phyloP scores from a whole-genome alignment of 2,113 vertebrate genomes.

The Lichenostomus cassidix region DNA sequence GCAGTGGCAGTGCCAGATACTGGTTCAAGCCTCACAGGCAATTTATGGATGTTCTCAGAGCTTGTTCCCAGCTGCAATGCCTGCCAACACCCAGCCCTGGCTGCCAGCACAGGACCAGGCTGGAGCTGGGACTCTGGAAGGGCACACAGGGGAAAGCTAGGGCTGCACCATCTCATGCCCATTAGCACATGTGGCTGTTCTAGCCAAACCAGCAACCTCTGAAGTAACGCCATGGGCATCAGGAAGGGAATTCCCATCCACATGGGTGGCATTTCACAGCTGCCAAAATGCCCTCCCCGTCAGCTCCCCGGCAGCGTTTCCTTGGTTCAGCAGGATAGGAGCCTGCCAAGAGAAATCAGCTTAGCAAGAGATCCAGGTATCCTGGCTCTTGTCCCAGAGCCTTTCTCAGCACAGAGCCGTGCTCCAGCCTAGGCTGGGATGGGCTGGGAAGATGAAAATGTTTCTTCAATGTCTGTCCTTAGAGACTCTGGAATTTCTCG shows the following conservation, averaged over 20 bases:
- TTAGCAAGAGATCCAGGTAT: slow-evolving; percentile 46
- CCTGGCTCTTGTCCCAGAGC: slow-evolving; percentile 47
- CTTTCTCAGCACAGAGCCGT: neutral
- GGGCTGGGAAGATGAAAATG: neutral
- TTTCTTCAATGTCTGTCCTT: neutral
- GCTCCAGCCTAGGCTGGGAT: neutral
- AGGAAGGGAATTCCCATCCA: slow-evolving; percentile 44
- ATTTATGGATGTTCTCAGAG: neutral
- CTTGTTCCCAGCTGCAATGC: neutral
- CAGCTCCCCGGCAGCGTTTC: neutral
- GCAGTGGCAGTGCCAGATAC: neutral
- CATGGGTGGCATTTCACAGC: slow-evolving; percentile 52
- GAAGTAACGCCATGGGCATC: neutral
- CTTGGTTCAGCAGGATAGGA: slow-evolving; percentile 46
- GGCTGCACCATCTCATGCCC: neutral
- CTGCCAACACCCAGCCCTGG: neutral
- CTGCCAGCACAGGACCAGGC: neutral
- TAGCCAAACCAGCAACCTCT: neutral
- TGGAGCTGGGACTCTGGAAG: neutral
- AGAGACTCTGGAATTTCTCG: neutral
- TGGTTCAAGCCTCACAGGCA: neutral
- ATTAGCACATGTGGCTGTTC: neutral
- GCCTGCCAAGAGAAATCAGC: slow-evolving; percentile 42
- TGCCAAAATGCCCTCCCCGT: slow-evolving; percentile 28
- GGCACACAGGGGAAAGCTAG: neutral